Evolutionary conservation across 2,888 invertebrate species (phyloP), one percentile per base, ranked within the genome.

Genomic region (Anagyrus pseudococci): DNA sequence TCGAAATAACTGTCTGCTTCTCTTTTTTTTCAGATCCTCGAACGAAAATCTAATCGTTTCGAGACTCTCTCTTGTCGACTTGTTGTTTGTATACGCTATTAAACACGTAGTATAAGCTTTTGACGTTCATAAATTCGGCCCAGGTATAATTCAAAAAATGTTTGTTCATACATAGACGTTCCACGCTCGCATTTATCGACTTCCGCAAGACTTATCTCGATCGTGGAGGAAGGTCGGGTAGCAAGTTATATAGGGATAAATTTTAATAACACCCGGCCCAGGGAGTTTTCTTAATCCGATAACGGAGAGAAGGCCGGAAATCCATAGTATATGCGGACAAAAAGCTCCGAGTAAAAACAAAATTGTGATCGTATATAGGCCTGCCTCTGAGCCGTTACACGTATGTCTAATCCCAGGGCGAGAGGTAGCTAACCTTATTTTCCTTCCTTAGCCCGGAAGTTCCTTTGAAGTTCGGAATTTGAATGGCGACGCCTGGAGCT

Each of bases 401-500:
- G 10, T 29, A 29, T 29, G 29, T 7, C 6, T 7, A 29, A 10
- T 7, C 4, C 10, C 29, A 10, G 29, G 29, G 29, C n/a, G 29
- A 29, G 29, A 10, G 29, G 22, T 19, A 19, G 29, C 19, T 55
- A 61, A 55, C 48, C 61, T 61, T 62, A 50, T 62, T 62, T 56
- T 44, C 46, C 13, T 46, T 40, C 13, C 26, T 15, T n/a, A 29
- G 47, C 46, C 46, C 56, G 44, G 50, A 55, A 49, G 50, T 40
- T 56, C 57, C 52, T 62, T 62, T 56, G 56, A 62, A 62, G 22
- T 57, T 41, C 2, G 47, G 52, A 62, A 60, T 60, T 60, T 61
- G 55, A 59, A n/a, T 52, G 53, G 59, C 20, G 23, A 23, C 33
- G 47, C 53, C 53, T 52, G 46, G n/a, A 19, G 59, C n/a, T n/a